Base-by-base conservation (phyloP, 2,113 vertebrate species). In the Atractosteus spatula region DNA sequence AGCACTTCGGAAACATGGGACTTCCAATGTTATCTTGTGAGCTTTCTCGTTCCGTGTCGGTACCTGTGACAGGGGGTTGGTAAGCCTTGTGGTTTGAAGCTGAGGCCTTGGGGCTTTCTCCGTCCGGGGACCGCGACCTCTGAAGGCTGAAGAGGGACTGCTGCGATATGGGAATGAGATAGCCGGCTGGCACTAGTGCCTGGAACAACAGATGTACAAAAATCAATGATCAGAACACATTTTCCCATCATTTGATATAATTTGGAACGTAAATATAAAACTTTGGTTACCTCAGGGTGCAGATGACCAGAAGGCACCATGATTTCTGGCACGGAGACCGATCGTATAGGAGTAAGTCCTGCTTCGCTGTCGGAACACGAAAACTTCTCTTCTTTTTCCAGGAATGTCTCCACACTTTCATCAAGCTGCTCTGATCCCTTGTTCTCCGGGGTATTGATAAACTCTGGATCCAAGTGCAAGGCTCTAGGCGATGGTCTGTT, bases 81-180 rank as follows among this genome's bases (percentile, higher is more conserved):
- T 91, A 95, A 81, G 94, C 79, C 70, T 86, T 81, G 41, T 89
- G 92, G 64, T 90, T 90, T 13, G 93, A 77, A 0, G 92, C 89
- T 59, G 89, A 67, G 14, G 86, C 84, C 64, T 90, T 87, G 76
- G 55, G 80, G 62, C 63, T 71, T 81, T 93, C 89, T 88, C 86
- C 59, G 61, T 81, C 61, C 55, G 80, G 77, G 79, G 73, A 69
- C 69, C 82, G 76, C 78, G 77, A 68, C 79, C 93, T 85, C 68
- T 82, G 87, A 83, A 83, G 78, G 86, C 78, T 51, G 80, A 90
- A 64, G 78, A 87, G 72, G 44, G 89, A 78, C 77, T 93, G 94
- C 76, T 95, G 95, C 66, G 94, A 79, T 71, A 99, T 87, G 47
- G 95, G 95, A 82, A 96, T 96, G 66, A 97, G 86, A 80, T 96